These are phyloP conservation scores for Coranthus polyacanthus DNA, from an alignment of 2,797 vertebrate genomes.

Conservation along the genomic window DNA sequence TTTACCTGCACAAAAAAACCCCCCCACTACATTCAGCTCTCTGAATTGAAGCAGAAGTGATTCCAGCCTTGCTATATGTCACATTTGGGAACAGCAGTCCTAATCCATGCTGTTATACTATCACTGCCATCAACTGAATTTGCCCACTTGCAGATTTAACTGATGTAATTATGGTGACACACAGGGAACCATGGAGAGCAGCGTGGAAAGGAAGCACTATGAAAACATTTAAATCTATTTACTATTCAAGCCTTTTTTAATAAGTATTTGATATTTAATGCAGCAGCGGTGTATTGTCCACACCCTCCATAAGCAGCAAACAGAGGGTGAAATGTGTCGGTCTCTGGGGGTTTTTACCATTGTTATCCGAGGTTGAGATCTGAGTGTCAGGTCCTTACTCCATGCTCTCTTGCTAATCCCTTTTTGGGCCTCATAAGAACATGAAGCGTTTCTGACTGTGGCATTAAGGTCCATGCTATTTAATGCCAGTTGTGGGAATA, in stretches of 20 bases:
- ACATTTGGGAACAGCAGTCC: constrained; percentile 67
- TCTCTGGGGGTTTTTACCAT: constrained; percentile 68
- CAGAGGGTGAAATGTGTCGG: constrained; percentile 63
- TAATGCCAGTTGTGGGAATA: constrained; percentile 97
- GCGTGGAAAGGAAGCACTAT: constrained; percentile 55
- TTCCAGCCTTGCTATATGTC: constrained; percentile 67
- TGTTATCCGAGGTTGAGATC: constrained; percentile 80
- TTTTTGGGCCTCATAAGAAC: constrained; percentile 77
- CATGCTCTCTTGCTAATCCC: constrained; percentile 83
- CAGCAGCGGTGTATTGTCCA: constrained; percentile 75
- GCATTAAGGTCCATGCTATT: constrained; percentile 88
- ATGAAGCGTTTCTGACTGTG: constrained; percentile 76
- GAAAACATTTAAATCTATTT: constrained; percentile 73
- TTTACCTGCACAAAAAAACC: background rate
- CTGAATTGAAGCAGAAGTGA: constrained; percentile 48
- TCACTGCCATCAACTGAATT: constrained; percentile 51
- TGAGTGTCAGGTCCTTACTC: constrained; percentile 83
- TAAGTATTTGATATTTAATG: constrained; percentile 76
- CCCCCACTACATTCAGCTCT: too few relatives aligned
- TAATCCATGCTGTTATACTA: constrained; percentile 71
- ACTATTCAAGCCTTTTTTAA: constrained; percentile 67
- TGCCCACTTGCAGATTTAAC: constrained; percentile 61
- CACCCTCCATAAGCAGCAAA: constrained; percentile 71
- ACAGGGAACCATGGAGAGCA: constrained; percentile 46
- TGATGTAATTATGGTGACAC: constrained; percentile 74